phyloP scores from a whole-genome alignment of 2,888 invertebrate genomes.

The Heliconius erato region DNA sequence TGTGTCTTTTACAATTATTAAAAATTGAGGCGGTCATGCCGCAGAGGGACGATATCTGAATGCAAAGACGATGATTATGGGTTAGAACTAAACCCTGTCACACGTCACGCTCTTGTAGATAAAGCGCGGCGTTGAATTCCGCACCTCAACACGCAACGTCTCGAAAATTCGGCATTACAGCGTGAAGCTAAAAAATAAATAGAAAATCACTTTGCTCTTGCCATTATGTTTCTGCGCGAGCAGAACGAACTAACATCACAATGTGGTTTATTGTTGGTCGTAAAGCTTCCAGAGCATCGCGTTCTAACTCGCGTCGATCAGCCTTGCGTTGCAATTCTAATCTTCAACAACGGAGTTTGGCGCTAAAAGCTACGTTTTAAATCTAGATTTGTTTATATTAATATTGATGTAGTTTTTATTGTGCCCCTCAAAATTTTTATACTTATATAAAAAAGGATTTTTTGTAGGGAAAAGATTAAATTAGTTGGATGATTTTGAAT shows the following conservation, averaged over 20 bases:
- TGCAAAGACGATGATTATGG: background rate
- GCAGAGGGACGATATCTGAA: background rate
- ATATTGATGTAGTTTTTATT: background rate
- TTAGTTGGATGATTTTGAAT: too few relatives aligned
- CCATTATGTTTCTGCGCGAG: background rate
- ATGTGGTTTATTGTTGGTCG: slow-evolving; percentile 38
- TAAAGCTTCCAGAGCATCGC: slow-evolving; percentile 36
- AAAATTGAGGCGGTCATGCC: background rate
- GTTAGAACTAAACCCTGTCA: background rate
- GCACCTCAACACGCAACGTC: background rate
- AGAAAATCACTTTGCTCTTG: background rate
- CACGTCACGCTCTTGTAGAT: background rate
- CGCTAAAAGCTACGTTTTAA: slow-evolving; percentile 9
- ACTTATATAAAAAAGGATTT: too few relatives aligned
- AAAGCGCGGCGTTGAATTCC: background rate
- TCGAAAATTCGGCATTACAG: background rate
- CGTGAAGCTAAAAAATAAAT: background rate
- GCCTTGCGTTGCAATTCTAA: slow-evolving; percentile 31
- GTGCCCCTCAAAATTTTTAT: too few relatives aligned
- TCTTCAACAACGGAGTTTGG: slow-evolving; percentile 1
- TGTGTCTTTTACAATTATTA: background rate
- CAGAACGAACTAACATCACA: slow-evolving; percentile 18
- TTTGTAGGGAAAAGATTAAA: too few relatives aligned
- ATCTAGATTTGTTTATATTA: slow-evolving; percentile 12
- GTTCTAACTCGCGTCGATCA: slow-evolving; percentile 10